Evolutionary conservation across 1,140 invertebrate genomes (phyloP).

Genomic region (Heliothis virescens): DNA sequence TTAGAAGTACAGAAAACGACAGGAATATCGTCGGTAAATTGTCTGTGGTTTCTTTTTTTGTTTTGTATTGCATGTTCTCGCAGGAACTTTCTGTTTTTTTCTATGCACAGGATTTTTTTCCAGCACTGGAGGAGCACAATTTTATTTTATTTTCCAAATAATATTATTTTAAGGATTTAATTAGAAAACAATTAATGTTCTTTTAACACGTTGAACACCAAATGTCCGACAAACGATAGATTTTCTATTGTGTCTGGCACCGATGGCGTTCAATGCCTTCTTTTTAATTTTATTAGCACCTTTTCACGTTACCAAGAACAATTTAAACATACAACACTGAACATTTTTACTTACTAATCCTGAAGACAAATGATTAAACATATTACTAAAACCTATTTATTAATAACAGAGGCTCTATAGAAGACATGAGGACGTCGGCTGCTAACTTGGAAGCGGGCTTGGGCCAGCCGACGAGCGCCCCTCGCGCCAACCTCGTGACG

Average conservation of each 20-base stretch:
- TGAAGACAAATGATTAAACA: neutral
- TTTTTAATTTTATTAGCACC: no score
- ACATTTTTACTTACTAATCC: neutral
- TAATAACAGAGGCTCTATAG: constrained; percentile 88
- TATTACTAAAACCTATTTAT: constrained; percentile 19
- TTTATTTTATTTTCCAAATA: neutral
- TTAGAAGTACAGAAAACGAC: no score
- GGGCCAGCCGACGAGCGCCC: constrained; percentile 73
- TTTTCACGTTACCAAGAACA: neutral
- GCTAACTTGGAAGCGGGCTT: constrained; percentile 74
- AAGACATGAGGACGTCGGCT: constrained; percentile 91
- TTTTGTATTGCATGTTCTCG: constrained; percentile 6
- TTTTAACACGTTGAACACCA: no score
- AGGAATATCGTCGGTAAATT: no score
- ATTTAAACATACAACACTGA: neutral
- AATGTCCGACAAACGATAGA: no score
- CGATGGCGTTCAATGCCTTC: no score
- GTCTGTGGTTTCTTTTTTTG: neutral
- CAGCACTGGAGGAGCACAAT: constrained; percentile 13
- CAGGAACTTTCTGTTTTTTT: neutral
- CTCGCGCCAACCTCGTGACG: constrained; percentile 90
- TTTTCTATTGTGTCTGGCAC: no score
- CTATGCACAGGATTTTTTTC: constrained; percentile 9
- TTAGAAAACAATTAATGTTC: no score
- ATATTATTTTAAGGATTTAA: neutral